Evolutionary conservation across 92 coral and sea anemone species (phyloP), one percentile per base, ranked within the genome.

Genomic region (Heliopora coerulea): DNA sequence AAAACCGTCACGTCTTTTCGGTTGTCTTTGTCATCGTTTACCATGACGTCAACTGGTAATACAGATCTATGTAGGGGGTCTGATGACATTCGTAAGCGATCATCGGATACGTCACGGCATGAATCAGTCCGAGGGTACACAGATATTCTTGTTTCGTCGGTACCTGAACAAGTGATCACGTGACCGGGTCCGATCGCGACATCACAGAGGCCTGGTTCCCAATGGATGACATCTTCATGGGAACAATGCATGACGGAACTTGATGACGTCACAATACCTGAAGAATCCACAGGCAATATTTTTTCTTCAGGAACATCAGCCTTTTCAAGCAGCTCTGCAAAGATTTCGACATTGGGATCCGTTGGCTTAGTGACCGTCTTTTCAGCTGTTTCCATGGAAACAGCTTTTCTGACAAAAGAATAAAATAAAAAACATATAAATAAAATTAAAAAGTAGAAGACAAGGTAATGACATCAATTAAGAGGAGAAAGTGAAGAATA

Each of bases 171-270:
- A 0, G 63, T 70, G 32, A 54, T 70, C 2, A 70, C 15, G 37
- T 70, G 48, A n/a, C 35, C 27, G 20, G 50, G 32, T 28, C 49
- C 77, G 12, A 70, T 54, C 32, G 41, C 77, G 25, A 35, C 77
- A 54, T 54, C 29, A 0, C 11, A 32, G 23, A 70, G 77, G 28
- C 77, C 77, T 52, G 62, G 63, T 52, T 70, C 77, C 77, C 77
- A 70, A 54, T 70, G 42, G 8, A 70, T 20, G 20, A 70, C 32
- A 13, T 32, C 15, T 19, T 32, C 28, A 1, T 52, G 63, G 31
- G 77, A 70, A 25, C 62, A 52, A 31, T 52, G 61, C 33, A 23
- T 32, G 42, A 12, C n/a, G 27, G 41, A n/a, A 54, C 35, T 54
- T 21, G 25, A 10, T 42, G 42, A 42, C 34, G 54, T 26, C 29